Conservation (phyloP, 92 coral and sea anemone genomes). For the Parazoanthus darwini region DNA sequence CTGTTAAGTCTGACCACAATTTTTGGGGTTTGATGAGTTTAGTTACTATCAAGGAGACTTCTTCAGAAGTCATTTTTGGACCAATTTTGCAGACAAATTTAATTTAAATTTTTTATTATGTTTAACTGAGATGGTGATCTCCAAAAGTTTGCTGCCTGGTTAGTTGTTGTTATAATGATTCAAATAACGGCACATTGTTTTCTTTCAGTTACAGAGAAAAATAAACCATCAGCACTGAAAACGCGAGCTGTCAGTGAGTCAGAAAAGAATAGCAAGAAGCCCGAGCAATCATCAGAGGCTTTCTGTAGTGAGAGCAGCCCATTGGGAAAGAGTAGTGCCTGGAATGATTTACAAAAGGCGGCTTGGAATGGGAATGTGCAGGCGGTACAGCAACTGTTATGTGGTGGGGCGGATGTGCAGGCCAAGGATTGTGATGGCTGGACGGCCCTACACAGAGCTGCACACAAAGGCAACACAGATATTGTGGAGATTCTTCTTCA, state of each 20-base stretch:
- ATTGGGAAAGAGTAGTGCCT: not conserved
- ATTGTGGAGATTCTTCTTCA: constrained; percentile 21
- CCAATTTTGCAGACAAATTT: too few relatives aligned
- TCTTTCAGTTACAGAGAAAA: not conserved
- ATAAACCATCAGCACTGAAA: not conserved
- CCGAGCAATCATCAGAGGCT: not conserved
- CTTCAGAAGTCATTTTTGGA: too few relatives aligned
- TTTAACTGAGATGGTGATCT: too few relatives aligned
- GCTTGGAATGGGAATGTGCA: constrained; percentile 19
- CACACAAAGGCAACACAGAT: constrained; percentile 23
- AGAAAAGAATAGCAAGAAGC: not conserved
- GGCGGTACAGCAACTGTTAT: not conserved
- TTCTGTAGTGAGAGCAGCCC: not conserved
- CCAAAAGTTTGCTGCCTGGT: too few relatives aligned
- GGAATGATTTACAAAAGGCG: not conserved
- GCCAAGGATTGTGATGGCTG: constrained; percentile 31
- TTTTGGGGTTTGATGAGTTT: too few relatives aligned
- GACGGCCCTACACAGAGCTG: constrained; percentile 37
- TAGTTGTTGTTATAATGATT: too few relatives aligned
- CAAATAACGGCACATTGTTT: too few relatives aligned
- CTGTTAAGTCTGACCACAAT: too few relatives aligned
- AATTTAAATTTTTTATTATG: too few relatives aligned
- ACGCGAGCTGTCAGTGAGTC: not conserved
- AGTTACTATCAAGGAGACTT: too few relatives aligned
- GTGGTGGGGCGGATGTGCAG: constrained; percentile 6